Conservation (phyloP, 2,797 vertebrate species). For the Linurgus olivaceus region DNA sequence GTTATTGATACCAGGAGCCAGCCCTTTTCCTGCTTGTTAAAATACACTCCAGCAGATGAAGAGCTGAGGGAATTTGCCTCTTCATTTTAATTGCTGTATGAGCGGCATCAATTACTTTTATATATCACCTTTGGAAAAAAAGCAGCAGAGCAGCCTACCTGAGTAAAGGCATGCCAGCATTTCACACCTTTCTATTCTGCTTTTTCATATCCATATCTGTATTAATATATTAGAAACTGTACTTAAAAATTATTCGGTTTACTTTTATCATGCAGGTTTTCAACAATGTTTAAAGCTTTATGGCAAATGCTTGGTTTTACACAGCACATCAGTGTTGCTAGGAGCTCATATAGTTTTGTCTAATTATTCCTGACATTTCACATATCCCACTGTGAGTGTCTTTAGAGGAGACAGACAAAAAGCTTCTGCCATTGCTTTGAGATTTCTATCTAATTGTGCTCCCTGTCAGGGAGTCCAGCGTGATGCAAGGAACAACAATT, state of each 20-base stretch:
- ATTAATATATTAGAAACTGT: background rate
- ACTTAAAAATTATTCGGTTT: conserved; percentile 7
- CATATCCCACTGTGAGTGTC: conserved; percentile 18
- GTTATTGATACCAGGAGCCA: background rate
- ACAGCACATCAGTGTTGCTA: conserved; percentile 23
- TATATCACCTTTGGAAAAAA: background rate
- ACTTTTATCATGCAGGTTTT: conserved; percentile 37
- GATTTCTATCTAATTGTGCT: conserved; percentile 16
- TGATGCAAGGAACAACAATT: background rate
- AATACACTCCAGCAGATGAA: background rate
- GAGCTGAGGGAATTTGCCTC: background rate
- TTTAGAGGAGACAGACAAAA: conserved; percentile 42
- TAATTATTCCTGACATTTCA: conserved; percentile 72
- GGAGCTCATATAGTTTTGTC: conserved; percentile 35
- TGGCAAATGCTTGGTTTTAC: conserved; percentile 22
- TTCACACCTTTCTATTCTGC: background rate
- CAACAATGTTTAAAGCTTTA: conserved; percentile 34
- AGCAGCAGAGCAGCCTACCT: background rate
- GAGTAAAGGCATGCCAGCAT: background rate
- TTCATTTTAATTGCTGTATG: background rate
- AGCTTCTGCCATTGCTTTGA: conserved; percentile 6
- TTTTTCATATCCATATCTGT: background rate
- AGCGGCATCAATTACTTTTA: conserved; percentile 1
- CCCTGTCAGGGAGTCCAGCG: background rate
- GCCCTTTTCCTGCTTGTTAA: background rate